These are phyloP conservation scores for Melanogrammus aeglefinus DNA, from an alignment of 2,797 vertebrate genomes.

Conservation along the genomic window DNA sequence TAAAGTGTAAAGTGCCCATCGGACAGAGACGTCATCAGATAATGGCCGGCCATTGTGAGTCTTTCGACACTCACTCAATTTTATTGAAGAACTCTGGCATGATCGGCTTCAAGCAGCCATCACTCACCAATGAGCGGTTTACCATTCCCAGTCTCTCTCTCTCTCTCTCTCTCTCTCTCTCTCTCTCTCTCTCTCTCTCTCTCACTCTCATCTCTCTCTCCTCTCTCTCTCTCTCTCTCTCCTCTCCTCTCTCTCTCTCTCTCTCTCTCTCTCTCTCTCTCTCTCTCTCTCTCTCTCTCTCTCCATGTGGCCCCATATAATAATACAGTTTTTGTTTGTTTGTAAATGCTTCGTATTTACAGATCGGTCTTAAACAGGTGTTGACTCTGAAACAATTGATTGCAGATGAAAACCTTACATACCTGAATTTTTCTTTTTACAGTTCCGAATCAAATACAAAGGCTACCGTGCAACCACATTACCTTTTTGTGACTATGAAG, in stretches of 20 bases:
- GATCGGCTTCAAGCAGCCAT: conserved; percentile 1
- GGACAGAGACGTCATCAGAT: conserved; percentile 4
- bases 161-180: background rate
- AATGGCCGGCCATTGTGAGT: background rate
- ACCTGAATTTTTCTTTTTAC: background rate
- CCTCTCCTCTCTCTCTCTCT: no score
- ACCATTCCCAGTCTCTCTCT: background rate
- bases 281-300: no score
- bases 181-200: background rate
- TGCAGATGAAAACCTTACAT: background rate
- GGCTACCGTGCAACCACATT: background rate
- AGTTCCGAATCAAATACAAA: background rate
- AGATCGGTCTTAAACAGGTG: background rate
- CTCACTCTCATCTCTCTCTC: no score
- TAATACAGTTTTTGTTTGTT: background rate
- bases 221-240: no score
- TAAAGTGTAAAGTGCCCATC: background rate
- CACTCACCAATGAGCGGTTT: background rate
- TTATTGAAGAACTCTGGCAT: background rate
- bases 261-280: no score
- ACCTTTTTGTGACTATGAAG: background rate
- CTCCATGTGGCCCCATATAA: background rate
- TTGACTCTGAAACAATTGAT: background rate
- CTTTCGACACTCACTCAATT: conserved; percentile 3
- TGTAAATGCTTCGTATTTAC: background rate